phyloP scores from a whole-genome alignment of 2,113 vertebrate genomes.

The Tauraco erythrolophus region DNA sequence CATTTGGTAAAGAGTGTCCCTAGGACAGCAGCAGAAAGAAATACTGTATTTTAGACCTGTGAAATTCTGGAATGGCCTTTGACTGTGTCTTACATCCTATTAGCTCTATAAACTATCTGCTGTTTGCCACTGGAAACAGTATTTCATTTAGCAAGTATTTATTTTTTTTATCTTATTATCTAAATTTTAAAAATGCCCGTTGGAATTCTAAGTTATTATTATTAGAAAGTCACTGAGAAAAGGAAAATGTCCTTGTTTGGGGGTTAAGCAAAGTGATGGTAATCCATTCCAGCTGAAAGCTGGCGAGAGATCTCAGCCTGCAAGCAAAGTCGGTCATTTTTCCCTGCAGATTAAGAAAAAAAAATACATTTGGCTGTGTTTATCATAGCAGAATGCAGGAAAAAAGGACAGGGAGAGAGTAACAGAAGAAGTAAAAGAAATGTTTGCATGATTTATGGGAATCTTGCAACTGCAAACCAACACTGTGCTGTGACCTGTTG shows the following conservation, averaged over 20 bases:
- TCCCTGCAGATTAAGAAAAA: not conserved
- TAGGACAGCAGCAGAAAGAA: not conserved
- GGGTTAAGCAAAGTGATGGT: conserved; percentile 3
- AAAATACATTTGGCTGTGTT: conserved; percentile 22
- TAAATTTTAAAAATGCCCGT: not conserved
- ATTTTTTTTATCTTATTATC: not conserved
- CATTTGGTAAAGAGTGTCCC: not conserved
- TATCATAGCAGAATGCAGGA: not conserved
- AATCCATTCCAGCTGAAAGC: conserved; percentile 12
- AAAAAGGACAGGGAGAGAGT: not conserved
- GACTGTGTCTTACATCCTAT: not conserved
- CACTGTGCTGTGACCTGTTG: not conserved
- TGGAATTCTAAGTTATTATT: not conserved
- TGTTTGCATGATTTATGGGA: not conserved
- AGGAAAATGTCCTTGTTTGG: not conserved
- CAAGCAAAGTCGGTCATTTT: conserved; percentile 24
- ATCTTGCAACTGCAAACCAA: not conserved
- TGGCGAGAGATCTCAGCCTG: not conserved
- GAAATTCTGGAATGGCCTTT: not conserved
- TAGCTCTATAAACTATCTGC: not conserved
- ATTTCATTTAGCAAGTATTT: not conserved
- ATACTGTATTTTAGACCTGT: not conserved
- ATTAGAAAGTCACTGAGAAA: not conserved
- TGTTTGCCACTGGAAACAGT: not conserved
- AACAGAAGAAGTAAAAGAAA: not conserved